Conservation (phyloP, 2,797 vertebrate genomes). For the Fundulus diaphanus region DNA sequence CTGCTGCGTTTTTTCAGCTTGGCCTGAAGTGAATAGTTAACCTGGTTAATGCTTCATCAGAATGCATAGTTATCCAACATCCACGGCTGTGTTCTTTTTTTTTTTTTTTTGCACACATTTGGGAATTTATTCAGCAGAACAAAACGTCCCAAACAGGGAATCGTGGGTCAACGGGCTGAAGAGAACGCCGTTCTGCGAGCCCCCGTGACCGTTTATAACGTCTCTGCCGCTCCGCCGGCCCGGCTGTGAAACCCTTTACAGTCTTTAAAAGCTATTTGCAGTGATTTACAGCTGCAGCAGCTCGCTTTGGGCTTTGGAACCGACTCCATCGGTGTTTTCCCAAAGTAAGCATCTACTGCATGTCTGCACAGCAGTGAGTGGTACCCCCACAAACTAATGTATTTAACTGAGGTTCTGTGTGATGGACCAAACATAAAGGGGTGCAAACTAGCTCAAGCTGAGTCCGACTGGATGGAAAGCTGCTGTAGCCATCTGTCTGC, state of each 20-base stretch:
- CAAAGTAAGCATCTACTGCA: conserved; percentile 9
- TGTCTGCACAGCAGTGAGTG: conserved; percentile 12
- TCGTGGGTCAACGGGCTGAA: not conserved
- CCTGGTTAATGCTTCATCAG: conserved; percentile 39
- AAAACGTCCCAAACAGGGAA: not conserved
- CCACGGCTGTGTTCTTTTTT: no score
- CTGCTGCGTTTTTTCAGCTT: not conserved
- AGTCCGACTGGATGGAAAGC: no score
- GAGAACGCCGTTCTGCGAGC: not conserved
- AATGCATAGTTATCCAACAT: conserved; percentile 32
- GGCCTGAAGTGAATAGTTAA: conserved; percentile 41
- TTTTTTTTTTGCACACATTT: not conserved
- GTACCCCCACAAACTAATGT: not conserved
- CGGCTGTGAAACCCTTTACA: conserved; percentile 18
- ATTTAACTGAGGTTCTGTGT: no score
- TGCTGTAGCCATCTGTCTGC: no score
- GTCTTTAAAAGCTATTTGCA: conserved; percentile 6
- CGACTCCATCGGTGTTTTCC: not conserved
- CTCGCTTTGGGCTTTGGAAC: not conserved
- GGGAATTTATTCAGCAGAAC: not conserved
- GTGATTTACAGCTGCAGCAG: conserved; percentile 35
- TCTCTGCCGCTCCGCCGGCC: no score
- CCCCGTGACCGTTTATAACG: not conserved
- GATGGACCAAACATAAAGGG: no score
- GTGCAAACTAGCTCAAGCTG: no score